These are phyloP conservation scores for Creontiades dilutus DNA, from an alignment of 2,888 invertebrate species.

Conservation along the genomic window DNA sequence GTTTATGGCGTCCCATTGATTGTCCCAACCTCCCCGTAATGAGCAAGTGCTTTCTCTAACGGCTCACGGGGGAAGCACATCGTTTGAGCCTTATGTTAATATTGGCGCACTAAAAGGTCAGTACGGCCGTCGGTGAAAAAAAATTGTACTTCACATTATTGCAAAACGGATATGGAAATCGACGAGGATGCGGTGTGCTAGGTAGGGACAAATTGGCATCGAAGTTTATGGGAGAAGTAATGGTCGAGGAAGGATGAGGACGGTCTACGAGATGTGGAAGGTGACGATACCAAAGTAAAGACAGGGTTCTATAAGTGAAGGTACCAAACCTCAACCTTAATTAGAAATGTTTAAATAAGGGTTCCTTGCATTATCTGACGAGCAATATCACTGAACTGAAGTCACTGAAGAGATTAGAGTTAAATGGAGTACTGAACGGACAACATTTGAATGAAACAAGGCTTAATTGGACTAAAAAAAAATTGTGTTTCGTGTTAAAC, in stretches of 20 bases:
- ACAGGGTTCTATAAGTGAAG: too few species aligned
- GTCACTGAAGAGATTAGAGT: too few species aligned
- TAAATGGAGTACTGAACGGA: too few species aligned
- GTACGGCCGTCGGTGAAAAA: neutral
- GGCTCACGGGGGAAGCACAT: neutral
- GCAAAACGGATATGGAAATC: constrained; percentile 27
- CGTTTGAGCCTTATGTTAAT: constrained; percentile 12
- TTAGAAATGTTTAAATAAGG: too few species aligned
- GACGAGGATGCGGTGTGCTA: neutral
- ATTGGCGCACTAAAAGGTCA: constrained; percentile 29
- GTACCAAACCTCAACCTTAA: too few species aligned
- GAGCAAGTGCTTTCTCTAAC: constrained; percentile 32
- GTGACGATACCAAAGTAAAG: too few species aligned
- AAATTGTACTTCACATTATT: neutral
- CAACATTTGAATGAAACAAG: too few species aligned
- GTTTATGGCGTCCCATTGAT: constrained; percentile 16
- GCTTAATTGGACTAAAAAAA: too few species aligned
- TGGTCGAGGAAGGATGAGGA: neutral
- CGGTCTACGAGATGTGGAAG: neutral
- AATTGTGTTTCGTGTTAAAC: too few species aligned
- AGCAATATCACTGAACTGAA: too few species aligned
- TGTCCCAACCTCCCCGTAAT: constrained; percentile 10
- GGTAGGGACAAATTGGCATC: neutral
- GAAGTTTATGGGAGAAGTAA: neutral
- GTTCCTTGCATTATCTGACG: too few species aligned